Percentiles rank a stretch among this genome's conserved stretches.
Evolutionary conservation across 1,140 invertebrate genomes (phyloP).

Genomic region (Zophobas atratus): DNA sequence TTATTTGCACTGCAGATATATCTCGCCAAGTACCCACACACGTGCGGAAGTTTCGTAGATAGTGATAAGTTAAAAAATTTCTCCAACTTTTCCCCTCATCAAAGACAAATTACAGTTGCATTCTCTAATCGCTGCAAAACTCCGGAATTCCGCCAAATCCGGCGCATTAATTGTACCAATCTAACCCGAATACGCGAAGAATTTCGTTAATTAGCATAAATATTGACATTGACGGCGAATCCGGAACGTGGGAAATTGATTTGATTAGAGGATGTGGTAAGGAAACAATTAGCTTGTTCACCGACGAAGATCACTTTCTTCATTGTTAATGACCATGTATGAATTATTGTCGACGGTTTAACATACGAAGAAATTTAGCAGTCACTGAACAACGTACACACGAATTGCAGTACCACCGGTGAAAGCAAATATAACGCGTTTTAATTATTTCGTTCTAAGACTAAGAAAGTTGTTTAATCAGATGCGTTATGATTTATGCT

Average conservation of each 20-base stretch:
- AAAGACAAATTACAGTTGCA: no score
- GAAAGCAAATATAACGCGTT: not conserved
- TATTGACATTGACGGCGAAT: not conserved
- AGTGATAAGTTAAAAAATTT: no score
- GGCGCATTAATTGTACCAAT: not conserved
- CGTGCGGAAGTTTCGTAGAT: no score
- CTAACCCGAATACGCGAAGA: not conserved
- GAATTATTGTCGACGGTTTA: conserved; percentile 11
- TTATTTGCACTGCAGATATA: no score
- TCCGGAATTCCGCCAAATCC: not conserved
- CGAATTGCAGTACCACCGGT: not conserved
- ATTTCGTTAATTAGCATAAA: conserved; percentile 1
- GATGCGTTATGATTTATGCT: not conserved
- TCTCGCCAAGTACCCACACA: no score
- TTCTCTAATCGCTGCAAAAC: not conserved
- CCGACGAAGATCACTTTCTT: conserved; percentile 27
- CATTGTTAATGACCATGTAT: conserved; percentile 31
- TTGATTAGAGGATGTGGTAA: not conserved
- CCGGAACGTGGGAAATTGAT: conserved; percentile 9
- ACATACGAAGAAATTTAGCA: conserved; percentile 7
- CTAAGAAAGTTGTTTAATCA: not conserved
- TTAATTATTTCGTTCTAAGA: not conserved
- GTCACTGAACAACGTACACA: not conserved
- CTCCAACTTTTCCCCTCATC: no score
- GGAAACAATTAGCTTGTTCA: conserved; percentile 1